These are phyloP conservation scores for Eucidaris tribuloides DNA, from an alignment of 35 echinoderm and acorn worm genomes.

Conservation along the genomic window DNA sequence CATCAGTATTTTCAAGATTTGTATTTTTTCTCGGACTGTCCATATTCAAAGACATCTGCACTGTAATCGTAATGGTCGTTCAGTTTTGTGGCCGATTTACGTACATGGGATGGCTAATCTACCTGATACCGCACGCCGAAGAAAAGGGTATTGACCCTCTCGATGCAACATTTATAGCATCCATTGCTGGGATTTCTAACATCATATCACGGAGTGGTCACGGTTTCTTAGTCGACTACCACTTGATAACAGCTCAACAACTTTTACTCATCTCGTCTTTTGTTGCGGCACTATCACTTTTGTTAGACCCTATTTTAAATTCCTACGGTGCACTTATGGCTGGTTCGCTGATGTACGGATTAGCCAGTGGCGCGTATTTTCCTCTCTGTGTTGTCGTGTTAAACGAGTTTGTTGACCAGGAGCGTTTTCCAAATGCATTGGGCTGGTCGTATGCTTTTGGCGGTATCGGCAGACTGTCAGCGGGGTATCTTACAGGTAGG, in stretches of 20 bases:
- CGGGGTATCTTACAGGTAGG: conserved; percentile 54
- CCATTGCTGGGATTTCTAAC: conserved; percentile 31
- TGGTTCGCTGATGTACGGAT: conserved; percentile 27
- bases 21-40: not conserved
- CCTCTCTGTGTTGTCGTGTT: conserved; percentile 24
- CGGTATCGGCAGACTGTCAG: conserved; percentile 34
- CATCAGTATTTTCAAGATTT: not conserved
- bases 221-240: conserved; percentile 23
- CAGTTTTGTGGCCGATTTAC: conserved; percentile 44
- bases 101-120: conserved; percentile 49
- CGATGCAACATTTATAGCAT: conserved; percentile 44
- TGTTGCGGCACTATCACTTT: not conserved
- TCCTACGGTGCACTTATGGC: not conserved
- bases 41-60: conserved; percentile 31
- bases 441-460: conserved; percentile 31
- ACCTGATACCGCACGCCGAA: conserved; percentile 37
- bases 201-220: conserved; percentile 26
- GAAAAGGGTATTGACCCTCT: conserved; percentile 27
- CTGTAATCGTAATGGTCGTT: conserved; percentile 31
- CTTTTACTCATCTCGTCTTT: conserved; percentile 11
- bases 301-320: conserved; percentile 19
- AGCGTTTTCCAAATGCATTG: conserved; percentile 27
- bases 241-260: conserved; percentile 14
- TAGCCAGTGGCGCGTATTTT: conserved; percentile 26
- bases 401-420: conserved; percentile 9